Base-by-base conservation (phyloP, 1,140 invertebrate species). In the Meloidogyne hapla region DNA sequence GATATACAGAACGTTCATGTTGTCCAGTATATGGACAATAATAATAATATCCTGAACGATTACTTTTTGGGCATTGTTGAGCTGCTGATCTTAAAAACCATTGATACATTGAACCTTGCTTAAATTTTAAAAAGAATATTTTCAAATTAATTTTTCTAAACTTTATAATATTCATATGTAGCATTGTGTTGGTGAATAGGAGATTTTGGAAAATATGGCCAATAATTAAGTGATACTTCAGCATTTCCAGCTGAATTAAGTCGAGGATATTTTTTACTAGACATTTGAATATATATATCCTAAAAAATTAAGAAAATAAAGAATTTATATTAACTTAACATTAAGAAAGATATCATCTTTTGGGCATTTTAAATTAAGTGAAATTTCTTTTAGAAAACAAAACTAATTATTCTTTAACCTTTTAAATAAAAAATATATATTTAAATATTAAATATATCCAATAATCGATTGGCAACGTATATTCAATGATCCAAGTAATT, bases 91-190 rank as follows among this genome's bases (percentile, higher is more conserved):
- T 45, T 28, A 69, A n/a, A 69, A 69, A 69, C 68, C 68, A 69
- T 69, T 69, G 68, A 61, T 69, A 69, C 68, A 69, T 69, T 69
- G 68, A 69, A 28, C 68, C 68, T 56, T 56, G 48, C 48, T 56
- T 42, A 42, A 42, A 42, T 48, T n/a, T n/a, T n/a, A n/a, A n/a
- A 56, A 56, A n/a, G 6, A 56, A n/a, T 56, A 15, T n/a, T n/a
- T 56, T n/a, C 5, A 6, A 45, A 1, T n/a, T 56, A n/a, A n/a
- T 0, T 56, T 56, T 8, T n/a, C 0, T n/a, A 56, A 56, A 67
- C 65, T 21, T 67, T 67, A 42, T 67, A 67, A 42, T 67, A 67
- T 33, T 67, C 65, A 42, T 67, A 67, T 8, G 65, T 67, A 21
- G 65, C 13, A 42, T 42, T 67, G 21, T 67, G 65, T 33, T 67